These are phyloP conservation scores for Misgurnus mizolepis DNA, from an alignment of 2,113 vertebrate genomes.

Conservation along the genomic window DNA sequence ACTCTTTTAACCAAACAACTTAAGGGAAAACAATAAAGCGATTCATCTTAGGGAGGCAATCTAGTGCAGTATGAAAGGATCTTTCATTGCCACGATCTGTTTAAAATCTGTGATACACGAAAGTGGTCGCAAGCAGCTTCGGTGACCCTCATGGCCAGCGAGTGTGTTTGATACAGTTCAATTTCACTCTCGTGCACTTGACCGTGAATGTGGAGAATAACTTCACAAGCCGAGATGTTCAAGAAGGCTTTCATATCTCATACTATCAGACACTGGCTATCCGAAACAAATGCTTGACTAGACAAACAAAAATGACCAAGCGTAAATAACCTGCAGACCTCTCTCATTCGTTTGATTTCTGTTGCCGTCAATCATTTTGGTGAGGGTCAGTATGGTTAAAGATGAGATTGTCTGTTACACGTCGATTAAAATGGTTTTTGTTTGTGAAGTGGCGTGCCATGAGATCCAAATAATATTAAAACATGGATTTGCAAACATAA, in stretches of 20 bases:
- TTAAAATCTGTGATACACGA: constrained; percentile 19
- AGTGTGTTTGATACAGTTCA: constrained; percentile 30
- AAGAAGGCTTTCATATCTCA: neutral
- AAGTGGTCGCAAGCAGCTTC: constrained; percentile 6
- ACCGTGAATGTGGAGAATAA: constrained; percentile 29
- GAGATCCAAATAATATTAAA: constrained; percentile 15
- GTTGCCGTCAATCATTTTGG: neutral
- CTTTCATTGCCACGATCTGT: neutral
- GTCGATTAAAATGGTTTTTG: neutral
- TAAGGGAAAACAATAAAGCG: too few species aligned
- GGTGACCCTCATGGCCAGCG: constrained; percentile 20
- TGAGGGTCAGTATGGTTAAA: constrained; percentile 1
- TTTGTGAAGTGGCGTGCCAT: constrained; percentile 10
- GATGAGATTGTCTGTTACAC: constrained; percentile 9
- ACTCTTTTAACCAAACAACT: too few species aligned
- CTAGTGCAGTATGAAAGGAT: neutral
- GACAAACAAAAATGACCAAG: neutral
- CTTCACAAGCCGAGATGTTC: neutral
- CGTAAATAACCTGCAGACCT: neutral
- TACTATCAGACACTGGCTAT: neutral
- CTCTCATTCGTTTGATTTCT: neutral
- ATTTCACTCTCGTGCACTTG: constrained; percentile 36
- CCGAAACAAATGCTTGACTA: neutral
- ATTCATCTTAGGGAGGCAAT: neutral
- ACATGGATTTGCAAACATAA: constrained; percentile 2